Percentiles rank a stretch among this genome's conserved stretches.
Evolutionary conservation across 2,888 invertebrate genomes (phyloP).

Genomic region (Volucella inanis): DNA sequence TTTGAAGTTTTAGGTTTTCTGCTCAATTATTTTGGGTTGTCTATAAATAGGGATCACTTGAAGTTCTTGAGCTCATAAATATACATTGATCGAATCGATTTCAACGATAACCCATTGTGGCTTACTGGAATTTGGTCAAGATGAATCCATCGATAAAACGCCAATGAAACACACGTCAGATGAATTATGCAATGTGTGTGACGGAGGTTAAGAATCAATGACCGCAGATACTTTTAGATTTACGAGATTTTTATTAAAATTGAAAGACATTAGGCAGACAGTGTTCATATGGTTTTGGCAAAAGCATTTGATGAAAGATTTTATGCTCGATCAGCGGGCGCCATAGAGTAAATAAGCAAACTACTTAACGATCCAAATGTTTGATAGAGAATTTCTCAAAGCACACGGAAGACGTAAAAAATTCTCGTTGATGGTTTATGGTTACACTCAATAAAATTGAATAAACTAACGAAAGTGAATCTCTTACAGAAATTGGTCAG

Average conservation of each 20-base stretch:
- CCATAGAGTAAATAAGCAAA: no score
- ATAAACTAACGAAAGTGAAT: no score
- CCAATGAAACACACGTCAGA: background rate
- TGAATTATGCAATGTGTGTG: background rate
- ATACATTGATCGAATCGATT: background rate
- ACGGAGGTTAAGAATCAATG: background rate
- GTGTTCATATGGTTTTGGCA: no score
- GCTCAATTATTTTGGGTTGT: background rate
- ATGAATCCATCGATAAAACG: slow-evolving; percentile 5
- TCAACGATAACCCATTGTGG: background rate
- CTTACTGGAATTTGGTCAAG: background rate
- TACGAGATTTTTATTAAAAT: background rate
- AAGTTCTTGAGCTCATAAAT: background rate
- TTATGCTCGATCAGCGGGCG: no score
- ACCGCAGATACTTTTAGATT: background rate
- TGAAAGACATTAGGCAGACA: background rate
- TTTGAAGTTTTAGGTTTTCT: background rate
- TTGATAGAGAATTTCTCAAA: no score
- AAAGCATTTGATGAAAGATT: no score
- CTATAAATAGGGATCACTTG: background rate
- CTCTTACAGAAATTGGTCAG: no score
- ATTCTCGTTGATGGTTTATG: no score
- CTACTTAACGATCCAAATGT: no score
- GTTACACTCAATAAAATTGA: no score
- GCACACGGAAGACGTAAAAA: no score